Evolutionary conservation across 1,140 invertebrate genomes (phyloP), one percentile per base, ranked within the genome.

Genomic region (Trachymyrmex septentrionalis): DNA sequence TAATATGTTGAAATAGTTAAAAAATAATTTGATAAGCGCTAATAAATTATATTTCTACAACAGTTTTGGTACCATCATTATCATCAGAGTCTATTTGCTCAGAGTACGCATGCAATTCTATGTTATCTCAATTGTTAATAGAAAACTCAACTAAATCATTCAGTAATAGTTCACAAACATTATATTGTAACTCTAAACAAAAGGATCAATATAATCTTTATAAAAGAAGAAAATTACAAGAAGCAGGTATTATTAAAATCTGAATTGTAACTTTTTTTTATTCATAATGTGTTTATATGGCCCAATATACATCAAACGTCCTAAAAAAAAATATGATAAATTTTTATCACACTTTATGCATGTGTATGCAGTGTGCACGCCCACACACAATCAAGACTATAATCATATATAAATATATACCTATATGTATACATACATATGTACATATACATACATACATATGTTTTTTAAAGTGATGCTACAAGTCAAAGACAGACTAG

Each of bases 401-500:
- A 38, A 38, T 7, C 6, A 34, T 7, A 38, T 38, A 34, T 34
- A 34, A 6, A 34, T 6, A 34, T 34, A 34, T 6, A 34, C 30
- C 0, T 6, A 34, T 7, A 2, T 6, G 4, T 6, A 4, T 6
- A 9, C 7, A 14, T 14, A 48, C 3, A 14, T 3, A 50, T 50
- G 14, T 3, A 50, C 4, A 55, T 50, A 55, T 67, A 27, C 44
- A 34, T 4, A 69, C 9, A 78, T 55, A 44, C 14, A 21, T 71
- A 67, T 84, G 63, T 61, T 82, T 78, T 85, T 71, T 92, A 91
- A 69, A 95, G 95, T 94, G 9, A 77, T 93, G 24, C 61, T 88
- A 0, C 67, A 80, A 76, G 7, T 95, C 14, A 91, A 92, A 64
- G 93, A 95, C 88, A 94, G 95, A 91, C 92, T 96, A 77, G 96